Percentiles rank a stretch among this genome's conserved stretches.
phyloP scores from a whole-genome alignment of 2,888 invertebrate genomes.

The Caenorhabditis angaria region DNA sequence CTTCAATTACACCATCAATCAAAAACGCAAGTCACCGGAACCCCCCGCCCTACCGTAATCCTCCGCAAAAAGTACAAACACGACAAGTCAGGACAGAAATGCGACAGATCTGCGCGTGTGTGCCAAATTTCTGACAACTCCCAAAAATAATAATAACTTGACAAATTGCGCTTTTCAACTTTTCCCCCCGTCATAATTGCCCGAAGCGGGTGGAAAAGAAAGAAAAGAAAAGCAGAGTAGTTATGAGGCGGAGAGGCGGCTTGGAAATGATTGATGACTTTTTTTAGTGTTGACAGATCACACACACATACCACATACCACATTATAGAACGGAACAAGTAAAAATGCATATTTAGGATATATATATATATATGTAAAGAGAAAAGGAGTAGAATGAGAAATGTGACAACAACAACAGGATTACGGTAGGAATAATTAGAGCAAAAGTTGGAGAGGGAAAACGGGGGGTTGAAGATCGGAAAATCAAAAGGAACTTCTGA shows the following conservation, averaged over 20 bases:
- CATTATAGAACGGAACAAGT: slow-evolving; percentile 2
- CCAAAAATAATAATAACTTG: neutral
- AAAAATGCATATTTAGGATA: neutral
- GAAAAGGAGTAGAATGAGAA: neutral
- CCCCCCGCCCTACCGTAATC: neutral
- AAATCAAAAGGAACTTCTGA: too few relatives aligned
- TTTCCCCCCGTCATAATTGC: too few relatives aligned
- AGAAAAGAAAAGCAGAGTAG: neutral
- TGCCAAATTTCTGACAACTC: neutral
- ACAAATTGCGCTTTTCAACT: slow-evolving; percentile 2
- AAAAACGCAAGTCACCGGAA: slow-evolving; percentile 2
- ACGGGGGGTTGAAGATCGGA: neutral
- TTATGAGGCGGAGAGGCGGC: too few relatives aligned
- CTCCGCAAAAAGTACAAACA: neutral
- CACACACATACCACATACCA: neutral
- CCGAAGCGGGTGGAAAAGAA: too few relatives aligned
- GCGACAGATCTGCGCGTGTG: too few relatives aligned
- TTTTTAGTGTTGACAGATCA: neutral
- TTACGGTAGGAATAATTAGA: too few relatives aligned
- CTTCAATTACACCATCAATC: neutral
- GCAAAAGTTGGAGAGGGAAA: too few relatives aligned
- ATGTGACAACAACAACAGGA: neutral
- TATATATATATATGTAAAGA: too few relatives aligned
- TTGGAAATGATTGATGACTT: neutral
- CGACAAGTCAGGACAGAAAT: too few relatives aligned